Evolutionary conservation across 2,113 vertebrate genomes (phyloP).

Genomic region (Petroica traversi): DNA sequence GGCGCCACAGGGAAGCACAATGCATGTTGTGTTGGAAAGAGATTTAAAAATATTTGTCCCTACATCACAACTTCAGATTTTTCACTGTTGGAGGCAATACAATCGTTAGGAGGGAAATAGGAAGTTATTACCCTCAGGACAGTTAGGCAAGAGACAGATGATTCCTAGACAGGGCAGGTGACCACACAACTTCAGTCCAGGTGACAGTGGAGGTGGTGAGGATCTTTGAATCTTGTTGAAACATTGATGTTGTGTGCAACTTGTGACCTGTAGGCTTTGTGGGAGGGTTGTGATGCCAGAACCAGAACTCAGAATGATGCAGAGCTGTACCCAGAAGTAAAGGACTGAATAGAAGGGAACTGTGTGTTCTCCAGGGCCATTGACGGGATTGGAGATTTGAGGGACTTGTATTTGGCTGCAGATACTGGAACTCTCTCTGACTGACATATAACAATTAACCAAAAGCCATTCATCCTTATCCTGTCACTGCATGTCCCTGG

Average conservation of each 20-base stretch:
- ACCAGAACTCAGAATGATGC: not conserved
- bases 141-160: not conserved
- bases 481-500: not conserved
- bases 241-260: not conserved
- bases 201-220: not conserved
- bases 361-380: not conserved
- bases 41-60: constrained; percentile 7
- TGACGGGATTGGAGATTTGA: not conserved
- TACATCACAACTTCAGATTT: not conserved
- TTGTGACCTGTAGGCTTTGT: not conserved
- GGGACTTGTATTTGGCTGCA: not conserved
- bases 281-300: not conserved
- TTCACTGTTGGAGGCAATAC: not conserved
- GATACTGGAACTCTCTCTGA: not conserved
- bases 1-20: not conserved
- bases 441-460: not conserved
- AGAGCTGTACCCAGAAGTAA: not conserved
- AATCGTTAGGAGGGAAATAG: not conserved
- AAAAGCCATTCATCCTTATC: not conserved
- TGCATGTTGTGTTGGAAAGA: not conserved
- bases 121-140: not conserved
- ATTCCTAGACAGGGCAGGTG: not conserved
- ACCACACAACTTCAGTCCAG: not conserved
- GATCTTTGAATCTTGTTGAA: not conserved
- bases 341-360: not conserved